Evolutionary conservation across 2,797 vertebrate genomes (phyloP).

Genomic region (Lepus oiostolus): DNA sequence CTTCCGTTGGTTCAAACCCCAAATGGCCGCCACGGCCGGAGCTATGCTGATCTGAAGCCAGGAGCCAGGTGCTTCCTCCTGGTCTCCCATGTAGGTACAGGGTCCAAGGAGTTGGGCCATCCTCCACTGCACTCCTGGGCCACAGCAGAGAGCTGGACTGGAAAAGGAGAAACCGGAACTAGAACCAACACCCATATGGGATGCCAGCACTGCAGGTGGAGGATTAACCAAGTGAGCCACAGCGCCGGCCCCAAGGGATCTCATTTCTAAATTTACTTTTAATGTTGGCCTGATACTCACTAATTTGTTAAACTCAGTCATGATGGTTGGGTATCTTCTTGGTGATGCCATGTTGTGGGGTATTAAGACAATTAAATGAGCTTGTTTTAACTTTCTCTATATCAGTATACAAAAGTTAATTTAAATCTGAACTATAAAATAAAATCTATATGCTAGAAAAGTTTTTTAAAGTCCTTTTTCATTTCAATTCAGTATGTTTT

Average conservation of each 20-base stretch:
- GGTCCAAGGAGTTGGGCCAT: too few species aligned
- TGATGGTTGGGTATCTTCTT: not conserved
- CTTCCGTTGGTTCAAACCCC: too few species aligned
- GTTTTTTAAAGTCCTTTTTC: not conserved
- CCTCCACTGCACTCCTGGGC: too few species aligned
- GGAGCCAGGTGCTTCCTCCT: too few species aligned
- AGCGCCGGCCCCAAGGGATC: not conserved
- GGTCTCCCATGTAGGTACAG: too few species aligned
- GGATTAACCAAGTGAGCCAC: too few species aligned
- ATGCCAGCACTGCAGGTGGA: too few species aligned
- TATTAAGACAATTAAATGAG: slow-evolving; percentile 13
- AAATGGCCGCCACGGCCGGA: too few species aligned
- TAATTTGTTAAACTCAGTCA: not conserved
- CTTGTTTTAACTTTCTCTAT: slow-evolving; percentile 28
- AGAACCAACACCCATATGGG: too few species aligned
- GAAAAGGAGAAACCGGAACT: too few species aligned
- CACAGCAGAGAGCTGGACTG: too few species aligned
- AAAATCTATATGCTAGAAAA: not conserved
- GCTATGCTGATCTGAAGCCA: too few species aligned
- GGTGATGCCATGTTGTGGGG: not conserved
- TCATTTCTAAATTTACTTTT: slow-evolving; percentile 67
- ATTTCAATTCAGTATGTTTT: slow-evolving; percentile 38
- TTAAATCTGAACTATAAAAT: slow-evolving; percentile 60
- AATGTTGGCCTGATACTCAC: not conserved
- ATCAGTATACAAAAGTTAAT: not conserved